phyloP scores from a whole-genome alignment of 2,888 invertebrate genomes.

The Eristalis pertinax region DNA sequence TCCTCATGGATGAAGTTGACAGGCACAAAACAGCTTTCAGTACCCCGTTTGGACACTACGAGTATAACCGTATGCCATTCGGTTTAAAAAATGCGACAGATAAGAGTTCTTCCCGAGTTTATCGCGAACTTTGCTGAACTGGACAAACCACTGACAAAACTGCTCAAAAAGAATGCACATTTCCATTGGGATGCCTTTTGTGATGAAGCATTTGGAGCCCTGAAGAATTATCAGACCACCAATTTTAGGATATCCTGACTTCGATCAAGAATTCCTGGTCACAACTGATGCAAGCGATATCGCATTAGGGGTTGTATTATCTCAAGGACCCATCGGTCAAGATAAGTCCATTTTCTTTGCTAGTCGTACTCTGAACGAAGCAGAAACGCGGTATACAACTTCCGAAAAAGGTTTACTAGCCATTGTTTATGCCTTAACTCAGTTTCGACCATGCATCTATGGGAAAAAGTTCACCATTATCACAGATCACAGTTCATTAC shows the following conservation, averaged over 20 bases:
- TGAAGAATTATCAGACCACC: constrained; percentile 16
- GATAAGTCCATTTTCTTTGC: constrained; percentile 7
- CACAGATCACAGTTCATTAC: background rate
- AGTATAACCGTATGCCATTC: too few relatives aligned
- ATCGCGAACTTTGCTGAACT: too few relatives aligned
- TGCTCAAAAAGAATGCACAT: background rate
- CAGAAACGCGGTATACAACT: constrained; percentile 2
- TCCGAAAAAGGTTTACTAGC: background rate
- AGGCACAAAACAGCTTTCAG: too few relatives aligned
- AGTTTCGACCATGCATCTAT: too few relatives aligned
- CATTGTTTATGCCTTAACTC: too few relatives aligned
- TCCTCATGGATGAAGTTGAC: too few relatives aligned
- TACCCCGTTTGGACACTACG: background rate
- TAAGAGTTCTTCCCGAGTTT: too few relatives aligned
- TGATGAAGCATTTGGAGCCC: background rate
- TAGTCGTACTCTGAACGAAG: background rate
- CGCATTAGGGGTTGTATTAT: background rate
- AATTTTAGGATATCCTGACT: constrained; percentile 2
- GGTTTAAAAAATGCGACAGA: too few relatives aligned
- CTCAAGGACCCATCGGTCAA: background rate
- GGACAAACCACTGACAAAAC: background rate
- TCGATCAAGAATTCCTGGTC: constrained; percentile 5
- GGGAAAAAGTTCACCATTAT: background rate
- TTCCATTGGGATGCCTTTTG: too few relatives aligned
- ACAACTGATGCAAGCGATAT: background rate